Conservation (phyloP, 2,113 vertebrate genomes). For the Syrmaticus mikado region DNA sequence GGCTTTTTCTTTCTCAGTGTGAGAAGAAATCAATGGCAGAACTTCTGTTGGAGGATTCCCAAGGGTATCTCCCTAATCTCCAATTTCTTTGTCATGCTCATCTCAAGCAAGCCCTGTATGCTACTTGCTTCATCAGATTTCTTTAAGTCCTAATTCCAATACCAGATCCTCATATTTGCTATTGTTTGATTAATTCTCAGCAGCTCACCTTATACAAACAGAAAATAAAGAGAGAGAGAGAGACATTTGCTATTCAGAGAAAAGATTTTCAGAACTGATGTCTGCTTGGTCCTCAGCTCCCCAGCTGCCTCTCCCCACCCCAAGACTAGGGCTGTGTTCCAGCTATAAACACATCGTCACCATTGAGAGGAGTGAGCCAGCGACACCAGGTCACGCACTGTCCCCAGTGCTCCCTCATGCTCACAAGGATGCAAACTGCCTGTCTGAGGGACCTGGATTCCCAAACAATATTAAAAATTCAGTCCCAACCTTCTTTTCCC, state of each 20-base stretch:
- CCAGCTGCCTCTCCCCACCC: rapidly evolving
- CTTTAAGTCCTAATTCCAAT: not conserved
- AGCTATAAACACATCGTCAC: not conserved
- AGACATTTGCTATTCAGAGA: not conserved
- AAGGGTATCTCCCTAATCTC: not conserved
- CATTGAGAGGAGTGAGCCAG: not conserved
- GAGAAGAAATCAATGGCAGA: conserved; percentile 23
- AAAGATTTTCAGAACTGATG: not conserved
- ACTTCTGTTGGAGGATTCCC: not conserved
- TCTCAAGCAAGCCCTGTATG: not conserved
- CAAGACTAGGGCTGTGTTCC: not conserved
- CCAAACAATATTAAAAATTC: conserved; percentile 63
- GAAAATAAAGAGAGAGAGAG: not conserved
- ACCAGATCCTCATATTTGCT: not conserved
- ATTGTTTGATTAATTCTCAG: not conserved
- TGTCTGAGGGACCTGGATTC: conserved; percentile 42
- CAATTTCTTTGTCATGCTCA: not conserved
- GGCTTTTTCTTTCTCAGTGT: not conserved
- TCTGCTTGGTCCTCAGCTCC: not conserved
- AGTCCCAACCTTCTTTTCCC: conserved; percentile 24
- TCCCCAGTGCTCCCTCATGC: not conserved
- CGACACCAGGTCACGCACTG: not conserved
- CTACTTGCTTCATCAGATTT: not conserved
- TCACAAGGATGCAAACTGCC: not conserved
- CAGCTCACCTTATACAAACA: not conserved